A percentile compares a stretch with the other conserved stretches of the same genome.
phyloP scores from a whole-genome alignment of 2,113 vertebrate species.

The Montifringilla adamsi region DNA sequence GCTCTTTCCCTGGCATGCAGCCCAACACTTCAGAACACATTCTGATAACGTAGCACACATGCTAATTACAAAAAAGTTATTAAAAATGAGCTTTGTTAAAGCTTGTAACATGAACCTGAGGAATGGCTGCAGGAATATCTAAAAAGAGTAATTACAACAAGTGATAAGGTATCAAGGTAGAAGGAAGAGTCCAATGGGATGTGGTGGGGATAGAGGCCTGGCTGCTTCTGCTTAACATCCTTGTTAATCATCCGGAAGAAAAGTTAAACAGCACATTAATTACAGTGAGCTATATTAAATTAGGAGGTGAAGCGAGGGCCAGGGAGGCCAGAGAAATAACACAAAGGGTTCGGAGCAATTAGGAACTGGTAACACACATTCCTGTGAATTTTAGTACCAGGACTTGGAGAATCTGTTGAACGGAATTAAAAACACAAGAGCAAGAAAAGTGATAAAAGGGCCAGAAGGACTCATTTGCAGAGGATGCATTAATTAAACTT shows the following conservation, averaged over 20 bases:
- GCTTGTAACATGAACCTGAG: neutral
- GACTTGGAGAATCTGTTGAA: neutral
- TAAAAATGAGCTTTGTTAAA: neutral
- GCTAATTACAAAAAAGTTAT: neutral
- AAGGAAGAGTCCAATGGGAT: neutral
- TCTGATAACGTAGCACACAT: neutral
- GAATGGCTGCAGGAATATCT: neutral
- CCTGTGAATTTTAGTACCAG: neutral
- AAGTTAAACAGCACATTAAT: slow-evolving; percentile 58
- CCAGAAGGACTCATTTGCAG: neutral
- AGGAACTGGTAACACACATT: slow-evolving; percentile 6
- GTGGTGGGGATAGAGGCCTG: neutral
- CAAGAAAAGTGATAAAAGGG: slow-evolving; percentile 12
- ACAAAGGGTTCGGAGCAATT: slow-evolving; percentile 9
- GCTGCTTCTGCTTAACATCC: slow-evolving; percentile 49
- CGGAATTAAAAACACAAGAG: slow-evolving; percentile 17
- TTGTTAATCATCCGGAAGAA: slow-evolving; percentile 27
- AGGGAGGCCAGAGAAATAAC: slow-evolving; percentile 39
- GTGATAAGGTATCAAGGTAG: slow-evolving; percentile 9
- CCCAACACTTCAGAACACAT: neutral
- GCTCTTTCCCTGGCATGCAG: neutral
- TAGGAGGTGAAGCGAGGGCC: slow-evolving; percentile 8
- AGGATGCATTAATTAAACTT: slow-evolving; percentile 3
- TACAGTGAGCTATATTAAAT: slow-evolving; percentile 50
- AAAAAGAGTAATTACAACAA: neutral